These are phyloP conservation scores for Pristionchus arcanus DNA, from an alignment of 2,888 invertebrate genomes.

Conservation along the genomic window DNA sequence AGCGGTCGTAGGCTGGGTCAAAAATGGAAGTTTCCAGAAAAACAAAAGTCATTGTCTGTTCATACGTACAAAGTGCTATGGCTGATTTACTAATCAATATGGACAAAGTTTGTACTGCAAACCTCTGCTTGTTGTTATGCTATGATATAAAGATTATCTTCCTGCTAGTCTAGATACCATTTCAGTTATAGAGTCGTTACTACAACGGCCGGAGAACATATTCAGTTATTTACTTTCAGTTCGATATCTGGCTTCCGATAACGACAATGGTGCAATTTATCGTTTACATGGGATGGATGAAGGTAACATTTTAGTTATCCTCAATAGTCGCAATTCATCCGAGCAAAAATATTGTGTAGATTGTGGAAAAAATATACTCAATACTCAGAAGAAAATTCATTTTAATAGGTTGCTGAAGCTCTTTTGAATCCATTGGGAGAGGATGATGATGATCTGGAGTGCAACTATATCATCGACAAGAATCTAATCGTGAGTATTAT, in stretches of 20 bases:
- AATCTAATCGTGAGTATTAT: constrained; percentile 73
- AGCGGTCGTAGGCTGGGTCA: too few relatives aligned
- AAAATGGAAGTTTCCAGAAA: not conserved
- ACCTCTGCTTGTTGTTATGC: not conserved
- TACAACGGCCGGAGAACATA: not conserved
- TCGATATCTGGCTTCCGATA: constrained; percentile 75
- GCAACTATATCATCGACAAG: constrained; percentile 77
- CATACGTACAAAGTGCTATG: not conserved
- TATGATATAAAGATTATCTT: not conserved
- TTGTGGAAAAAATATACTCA: too few relatives aligned
- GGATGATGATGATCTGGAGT: constrained; percentile 70
- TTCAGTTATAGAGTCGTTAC: not conserved
- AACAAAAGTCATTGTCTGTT: not conserved
- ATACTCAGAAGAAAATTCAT: not conserved
- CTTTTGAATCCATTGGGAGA: constrained; percentile 76
- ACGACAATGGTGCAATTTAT: constrained; percentile 74
- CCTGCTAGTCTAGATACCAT: not conserved
- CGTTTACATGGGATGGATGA: constrained; percentile 74
- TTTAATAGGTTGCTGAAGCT: constrained; percentile 73
- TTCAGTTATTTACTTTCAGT: constrained; percentile 59
- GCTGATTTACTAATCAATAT: constrained; percentile 7
- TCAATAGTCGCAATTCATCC: not conserved
- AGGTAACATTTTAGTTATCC: constrained; percentile 56
- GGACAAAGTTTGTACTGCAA: not conserved
- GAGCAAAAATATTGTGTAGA: not conserved